Evolutionary conservation across 2,888 invertebrate genomes (phyloP).

Genomic region (Calameuta idolon): DNA sequence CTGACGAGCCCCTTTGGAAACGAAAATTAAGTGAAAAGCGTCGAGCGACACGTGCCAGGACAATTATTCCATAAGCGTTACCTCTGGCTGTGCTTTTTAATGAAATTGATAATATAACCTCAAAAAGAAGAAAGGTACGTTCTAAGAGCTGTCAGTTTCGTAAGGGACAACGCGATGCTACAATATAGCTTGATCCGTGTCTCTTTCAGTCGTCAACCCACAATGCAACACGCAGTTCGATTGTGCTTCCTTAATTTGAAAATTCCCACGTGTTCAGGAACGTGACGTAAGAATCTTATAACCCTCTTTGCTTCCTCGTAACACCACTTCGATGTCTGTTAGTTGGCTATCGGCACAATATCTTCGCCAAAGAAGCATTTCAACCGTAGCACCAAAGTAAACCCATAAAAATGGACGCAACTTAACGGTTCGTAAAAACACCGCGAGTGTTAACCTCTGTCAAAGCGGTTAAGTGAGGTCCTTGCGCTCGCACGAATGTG

Average conservation of each 20-base stretch:
- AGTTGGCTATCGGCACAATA: neutral
- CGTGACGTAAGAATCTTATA: neutral
- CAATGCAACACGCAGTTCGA: neutral
- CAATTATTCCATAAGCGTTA: neutral
- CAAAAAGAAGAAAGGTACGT: too few relatives aligned
- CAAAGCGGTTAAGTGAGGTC: neutral
- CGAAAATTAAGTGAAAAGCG: slow-evolving; percentile 5
- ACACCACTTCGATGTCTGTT: neutral
- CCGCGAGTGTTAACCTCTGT: neutral
- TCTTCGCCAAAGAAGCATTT: neutral
- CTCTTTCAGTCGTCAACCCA: neutral
- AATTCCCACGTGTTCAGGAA: neutral
- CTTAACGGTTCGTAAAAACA: neutral
- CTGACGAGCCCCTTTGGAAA: neutral
- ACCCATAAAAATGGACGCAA: neutral
- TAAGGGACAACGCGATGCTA: neutral
- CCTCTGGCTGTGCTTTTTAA: too few relatives aligned
- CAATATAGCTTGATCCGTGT: too few relatives aligned
- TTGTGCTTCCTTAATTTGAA: neutral
- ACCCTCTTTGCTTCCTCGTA: neutral
- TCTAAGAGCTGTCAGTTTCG: neutral
- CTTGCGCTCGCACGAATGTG: slow-evolving; percentile 17
- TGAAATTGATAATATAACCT: too few relatives aligned
- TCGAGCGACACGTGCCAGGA: neutral
- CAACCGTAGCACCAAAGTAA: neutral